Evolutionary conservation across 2,888 invertebrate species (phyloP), one percentile per base, ranked within the genome.

Genomic region (Sinohyriopsis cumingii): DNA sequence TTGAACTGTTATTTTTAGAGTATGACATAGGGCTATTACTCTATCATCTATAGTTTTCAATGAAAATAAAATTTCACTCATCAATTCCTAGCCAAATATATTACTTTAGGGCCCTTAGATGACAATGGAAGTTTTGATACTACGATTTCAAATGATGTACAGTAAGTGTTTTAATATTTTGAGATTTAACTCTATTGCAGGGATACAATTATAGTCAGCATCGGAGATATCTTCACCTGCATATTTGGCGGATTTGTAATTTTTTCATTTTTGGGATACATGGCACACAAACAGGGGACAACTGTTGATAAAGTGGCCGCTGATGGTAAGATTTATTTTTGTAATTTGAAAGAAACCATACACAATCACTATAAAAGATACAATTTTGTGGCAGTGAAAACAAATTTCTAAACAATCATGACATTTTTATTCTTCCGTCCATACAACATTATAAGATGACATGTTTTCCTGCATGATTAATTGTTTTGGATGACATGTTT

Each of bases 181-280:
- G 15, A 45, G 45, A 45, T 45, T 45, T 12, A 12, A 45, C 15
- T 45, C 9, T 57, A 25, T 76, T 68, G 59, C 78, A 89, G 89
- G 72, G 89, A 90, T 73, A 84, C 89, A 0, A 63, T 90, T 9
- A 86, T 89, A 19, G 89, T 90, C 18, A 79, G 84, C 57, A 63
- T 89, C 12, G 85, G 86, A 19, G 89, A 90, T 78, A 84, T 88
- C 61, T 67, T 83, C 63, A 90, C 90, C 53, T 87, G 87, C 67
- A 81, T 90, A 62, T 88, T 89, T 72, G 90, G 89, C 25, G 90
- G 90, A 3, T 88, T 90, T 76, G 89, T 89, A 59, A 89, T 90
- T 66, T 90, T 90, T 77, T 86, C 88, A 5, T 89, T 85, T 71
- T 79, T 89, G 25, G 90, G 90, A 19, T 87, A 85, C 76, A 86